These are phyloP conservation scores for Drosophila peninsularis DNA, from an alignment of 2,888 invertebrate genomes.

Conservation along the genomic window DNA sequence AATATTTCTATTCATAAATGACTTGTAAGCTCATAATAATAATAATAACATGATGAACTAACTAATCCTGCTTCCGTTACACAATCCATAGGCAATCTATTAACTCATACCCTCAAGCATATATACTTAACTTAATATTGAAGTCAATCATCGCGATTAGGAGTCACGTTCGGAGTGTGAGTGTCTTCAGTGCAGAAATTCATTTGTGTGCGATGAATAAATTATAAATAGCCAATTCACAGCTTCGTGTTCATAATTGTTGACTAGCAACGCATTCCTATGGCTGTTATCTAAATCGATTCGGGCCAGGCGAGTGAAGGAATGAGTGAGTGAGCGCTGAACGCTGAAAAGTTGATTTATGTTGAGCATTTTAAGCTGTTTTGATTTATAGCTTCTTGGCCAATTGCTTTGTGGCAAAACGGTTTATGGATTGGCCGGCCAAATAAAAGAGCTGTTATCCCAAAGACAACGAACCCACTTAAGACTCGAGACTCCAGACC, in stretches of 20 bases:
- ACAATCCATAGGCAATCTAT: background rate
- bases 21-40: too few species aligned
- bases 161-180: background rate
- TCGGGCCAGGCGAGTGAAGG: background rate
- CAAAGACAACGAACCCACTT: constrained; percentile 10
- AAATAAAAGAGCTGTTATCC: constrained; percentile 20
- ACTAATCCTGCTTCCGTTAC: background rate
- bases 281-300: constrained; percentile 9
- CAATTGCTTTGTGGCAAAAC: constrained; percentile 40
- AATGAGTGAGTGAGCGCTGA: background rate
- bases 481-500: background rate
- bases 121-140: background rate
- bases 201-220: constrained; percentile 8
- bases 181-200: background rate
- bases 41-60: background rate
- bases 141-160: background rate
- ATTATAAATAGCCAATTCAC: constrained; percentile 5
- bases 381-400: constrained; percentile 63
- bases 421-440: constrained; percentile 41
- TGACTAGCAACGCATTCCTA: constrained; percentile 13
- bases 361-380: constrained; percentile 56
- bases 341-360: constrained; percentile 37
- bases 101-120: background rate
- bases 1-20: too few species aligned
- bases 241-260: constrained; percentile 13